Percentiles rank a stretch among this genome's conserved stretches.
These are phyloP conservation scores for Leptosomus discolor DNA, from an alignment of 2,113 vertebrate genomes.

Conservation along the genomic window DNA sequence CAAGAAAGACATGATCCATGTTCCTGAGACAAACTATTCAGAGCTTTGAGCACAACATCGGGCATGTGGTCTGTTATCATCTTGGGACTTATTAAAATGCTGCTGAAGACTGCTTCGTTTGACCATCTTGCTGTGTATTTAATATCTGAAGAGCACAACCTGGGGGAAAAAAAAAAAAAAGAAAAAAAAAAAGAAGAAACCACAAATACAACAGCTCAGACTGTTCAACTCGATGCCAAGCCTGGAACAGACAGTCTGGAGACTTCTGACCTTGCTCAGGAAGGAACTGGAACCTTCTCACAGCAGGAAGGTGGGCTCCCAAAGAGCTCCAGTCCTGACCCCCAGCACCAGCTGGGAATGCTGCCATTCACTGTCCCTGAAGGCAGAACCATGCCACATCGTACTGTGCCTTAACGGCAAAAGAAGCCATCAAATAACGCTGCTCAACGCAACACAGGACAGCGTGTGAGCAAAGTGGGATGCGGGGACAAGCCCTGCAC, in stretches of 20 bases:
- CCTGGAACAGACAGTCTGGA: background rate
- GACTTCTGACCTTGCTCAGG: background rate
- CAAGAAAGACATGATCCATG: constrained; percentile 74
- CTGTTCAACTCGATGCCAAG: background rate
- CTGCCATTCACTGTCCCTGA: background rate
- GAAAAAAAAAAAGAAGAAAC: background rate
- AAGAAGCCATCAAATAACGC: background rate
- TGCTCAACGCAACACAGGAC: fast-evolving
- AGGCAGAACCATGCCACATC: background rate
- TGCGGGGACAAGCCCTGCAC: background rate
- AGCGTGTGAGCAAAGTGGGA: background rate
- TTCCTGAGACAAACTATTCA: constrained; percentile 79
- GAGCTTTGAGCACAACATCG: constrained; percentile 80
- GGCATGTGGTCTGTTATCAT: constrained; percentile 97
- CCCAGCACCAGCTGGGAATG: background rate
- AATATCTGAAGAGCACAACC: constrained; percentile 83
- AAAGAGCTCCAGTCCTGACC: background rate
- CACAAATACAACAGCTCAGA: background rate
- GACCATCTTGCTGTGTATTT: constrained; percentile 85
- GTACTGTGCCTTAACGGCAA: background rate
- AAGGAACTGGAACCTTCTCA: background rate
- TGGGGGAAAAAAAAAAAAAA: constrained; percentile 34
- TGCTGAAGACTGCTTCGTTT: constrained; percentile 81
- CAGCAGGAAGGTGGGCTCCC: background rate
- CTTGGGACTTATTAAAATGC: constrained; percentile 89